Evolutionary conservation across 2,888 invertebrate genomes (phyloP).

Genomic region (Apamea anceps): DNA sequence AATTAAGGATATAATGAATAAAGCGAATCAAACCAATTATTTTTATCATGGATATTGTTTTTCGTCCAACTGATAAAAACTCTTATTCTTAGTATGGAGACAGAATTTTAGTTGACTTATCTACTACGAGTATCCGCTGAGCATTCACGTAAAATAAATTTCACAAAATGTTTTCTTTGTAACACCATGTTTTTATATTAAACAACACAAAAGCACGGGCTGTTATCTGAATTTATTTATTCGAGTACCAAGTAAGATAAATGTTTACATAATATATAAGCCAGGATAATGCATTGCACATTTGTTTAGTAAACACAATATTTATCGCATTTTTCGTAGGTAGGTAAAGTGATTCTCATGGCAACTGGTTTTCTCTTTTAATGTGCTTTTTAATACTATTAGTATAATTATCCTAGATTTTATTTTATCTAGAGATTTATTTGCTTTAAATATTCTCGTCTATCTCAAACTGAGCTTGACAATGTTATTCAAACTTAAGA

Average conservation of each 20-base stretch:
- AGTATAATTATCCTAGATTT: background rate
- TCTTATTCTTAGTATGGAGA: background rate
- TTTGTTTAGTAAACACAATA: background rate
- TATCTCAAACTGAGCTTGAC: conserved; percentile 1
- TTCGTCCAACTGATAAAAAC: background rate
- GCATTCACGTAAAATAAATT: no score
- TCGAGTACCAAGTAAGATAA: background rate
- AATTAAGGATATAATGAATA: background rate
- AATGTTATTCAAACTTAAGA: conserved; percentile 20
- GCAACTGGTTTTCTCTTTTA: background rate
- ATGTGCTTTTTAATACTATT: no score
- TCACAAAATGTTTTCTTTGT: background rate
- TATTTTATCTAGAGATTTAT: background rate
- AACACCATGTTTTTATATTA: background rate
- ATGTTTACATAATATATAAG: background rate
- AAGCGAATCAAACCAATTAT: background rate
- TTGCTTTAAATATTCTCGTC: background rate
- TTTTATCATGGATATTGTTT: background rate
- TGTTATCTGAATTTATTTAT: background rate
- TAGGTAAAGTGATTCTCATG: background rate
- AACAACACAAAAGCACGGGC: background rate
- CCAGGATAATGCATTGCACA: background rate
- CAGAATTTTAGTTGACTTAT: no score
- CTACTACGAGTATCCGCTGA: no score
- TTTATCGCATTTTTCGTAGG: background rate